Evolutionary conservation across 2,797 vertebrate species (phyloP).

Genomic region (Somateria mollissima): DNA sequence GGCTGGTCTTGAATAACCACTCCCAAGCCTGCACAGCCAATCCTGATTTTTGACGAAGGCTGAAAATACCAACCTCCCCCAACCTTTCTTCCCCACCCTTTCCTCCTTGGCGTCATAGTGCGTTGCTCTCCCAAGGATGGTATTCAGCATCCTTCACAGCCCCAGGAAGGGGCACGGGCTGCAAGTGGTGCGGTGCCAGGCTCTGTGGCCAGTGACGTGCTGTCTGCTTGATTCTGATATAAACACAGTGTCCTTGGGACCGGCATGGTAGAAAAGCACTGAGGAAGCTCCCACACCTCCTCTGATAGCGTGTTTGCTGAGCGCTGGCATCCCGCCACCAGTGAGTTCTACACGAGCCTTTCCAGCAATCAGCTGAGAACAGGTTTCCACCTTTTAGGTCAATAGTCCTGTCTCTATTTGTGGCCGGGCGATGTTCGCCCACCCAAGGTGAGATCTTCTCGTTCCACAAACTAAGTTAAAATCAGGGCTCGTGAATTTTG

Average conservation of each 20-base stretch:
- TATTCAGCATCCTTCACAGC: neutral
- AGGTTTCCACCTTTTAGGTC: neutral
- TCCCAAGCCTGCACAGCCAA: neutral
- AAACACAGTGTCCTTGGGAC: constrained; percentile 34
- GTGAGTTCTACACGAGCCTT: neutral
- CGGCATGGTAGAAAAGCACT: rapidly evolving
- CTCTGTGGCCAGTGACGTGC: neutral
- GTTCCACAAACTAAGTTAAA: rapidly evolving
- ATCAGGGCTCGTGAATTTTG: neutral
- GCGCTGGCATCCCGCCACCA: neutral
- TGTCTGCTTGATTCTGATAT: constrained; percentile 41
- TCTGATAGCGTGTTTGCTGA: neutral
- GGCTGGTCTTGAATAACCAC: neutral
- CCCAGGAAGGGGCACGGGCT: rapidly evolving
- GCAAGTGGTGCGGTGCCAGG: neutral
- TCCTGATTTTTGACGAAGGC: neutral
- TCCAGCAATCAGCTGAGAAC: neutral
- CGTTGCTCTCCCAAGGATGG: neutral
- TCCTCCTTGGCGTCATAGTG: neutral
- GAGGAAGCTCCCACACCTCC: constrained; percentile 63
- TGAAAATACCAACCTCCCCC: neutral
- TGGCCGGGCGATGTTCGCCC: neutral
- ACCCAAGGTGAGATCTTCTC: neutral
- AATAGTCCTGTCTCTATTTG: neutral
- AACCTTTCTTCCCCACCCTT: constrained; percentile 38